These are phyloP conservation scores for Chloroceryle amazona DNA, from an alignment of 2,797 vertebrate genomes.

Conservation along the genomic window DNA sequence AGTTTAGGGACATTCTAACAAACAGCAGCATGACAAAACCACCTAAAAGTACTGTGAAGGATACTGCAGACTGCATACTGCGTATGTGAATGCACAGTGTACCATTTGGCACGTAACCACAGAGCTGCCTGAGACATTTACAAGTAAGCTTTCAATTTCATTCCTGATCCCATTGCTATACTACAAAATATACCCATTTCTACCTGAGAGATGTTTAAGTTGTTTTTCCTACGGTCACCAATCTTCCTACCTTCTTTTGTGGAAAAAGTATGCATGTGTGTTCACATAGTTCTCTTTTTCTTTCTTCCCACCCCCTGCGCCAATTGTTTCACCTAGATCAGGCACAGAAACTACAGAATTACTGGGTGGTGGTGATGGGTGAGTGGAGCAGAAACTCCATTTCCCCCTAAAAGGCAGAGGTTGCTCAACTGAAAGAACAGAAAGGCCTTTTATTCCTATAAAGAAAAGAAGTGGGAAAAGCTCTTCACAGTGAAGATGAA, in stretches of 20 bases:
- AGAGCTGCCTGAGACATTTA: background rate
- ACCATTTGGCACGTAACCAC: background rate
- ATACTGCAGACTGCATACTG: background rate
- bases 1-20: background rate
- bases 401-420: constrained; percentile 42
- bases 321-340: constrained; percentile 51
- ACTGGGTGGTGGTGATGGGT: constrained; percentile 67
- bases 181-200: background rate
- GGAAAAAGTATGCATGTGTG: background rate
- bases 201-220: background rate
- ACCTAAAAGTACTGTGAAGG: background rate
- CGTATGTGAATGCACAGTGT: background rate
- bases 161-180: background rate
- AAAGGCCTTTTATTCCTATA: constrained; percentile 55
- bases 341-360: constrained; percentile 17
- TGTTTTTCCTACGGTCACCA: background rate
- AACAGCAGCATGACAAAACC: background rate
- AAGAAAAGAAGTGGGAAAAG: constrained; percentile 53
- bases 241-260: background rate
- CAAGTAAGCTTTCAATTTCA: background rate
- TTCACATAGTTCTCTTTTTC: background rate
- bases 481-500: constrained; percentile 60
- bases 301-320: background rate
- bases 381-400: constrained; percentile 66
- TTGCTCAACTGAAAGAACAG: constrained; percentile 35